A percentile compares a stretch with the other conserved stretches of the same genome.
phyloP scores from a whole-genome alignment of 2,797 vertebrate genomes.

The Ctenosaura bakeri region DNA sequence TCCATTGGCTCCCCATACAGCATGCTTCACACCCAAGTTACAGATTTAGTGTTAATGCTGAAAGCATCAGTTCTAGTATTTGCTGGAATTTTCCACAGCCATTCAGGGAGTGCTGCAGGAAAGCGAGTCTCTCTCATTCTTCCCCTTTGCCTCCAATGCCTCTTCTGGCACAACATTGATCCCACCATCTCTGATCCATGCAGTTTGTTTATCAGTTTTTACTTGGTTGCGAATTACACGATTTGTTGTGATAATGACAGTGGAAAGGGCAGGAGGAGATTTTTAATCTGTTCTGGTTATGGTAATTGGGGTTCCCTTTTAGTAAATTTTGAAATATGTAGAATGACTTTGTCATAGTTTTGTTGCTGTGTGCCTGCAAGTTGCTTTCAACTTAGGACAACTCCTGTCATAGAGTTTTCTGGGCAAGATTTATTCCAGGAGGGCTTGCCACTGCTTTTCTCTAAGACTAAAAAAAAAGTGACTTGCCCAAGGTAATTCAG shows the following conservation, averaged over 20 bases:
- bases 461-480: no score
- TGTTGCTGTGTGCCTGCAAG: no score
- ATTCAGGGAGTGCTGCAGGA: not conserved
- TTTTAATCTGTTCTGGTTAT: not conserved
- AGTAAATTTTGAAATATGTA: conserved; percentile 31
- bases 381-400: no score
- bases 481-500: no score
- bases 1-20: not conserved
- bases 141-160: not conserved
- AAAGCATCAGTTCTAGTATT: conserved; percentile 2
- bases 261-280: not conserved
- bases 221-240: not conserved
- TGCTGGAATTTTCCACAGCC: conserved; percentile 20
- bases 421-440: no score
- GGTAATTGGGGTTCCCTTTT: not conserved
- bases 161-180: fast-evolving
- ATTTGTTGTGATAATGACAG: conserved; percentile 5
- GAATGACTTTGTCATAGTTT: not conserved
- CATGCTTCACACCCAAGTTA: not conserved
- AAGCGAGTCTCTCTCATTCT: not conserved
- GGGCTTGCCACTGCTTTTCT: no score
- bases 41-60: not conserved
- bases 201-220: not conserved
- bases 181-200: not conserved
- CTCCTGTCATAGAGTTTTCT: no score